These are phyloP conservation scores for Ceraclea dissimilis DNA, from an alignment of 2,888 invertebrate species.

Conservation along the genomic window DNA sequence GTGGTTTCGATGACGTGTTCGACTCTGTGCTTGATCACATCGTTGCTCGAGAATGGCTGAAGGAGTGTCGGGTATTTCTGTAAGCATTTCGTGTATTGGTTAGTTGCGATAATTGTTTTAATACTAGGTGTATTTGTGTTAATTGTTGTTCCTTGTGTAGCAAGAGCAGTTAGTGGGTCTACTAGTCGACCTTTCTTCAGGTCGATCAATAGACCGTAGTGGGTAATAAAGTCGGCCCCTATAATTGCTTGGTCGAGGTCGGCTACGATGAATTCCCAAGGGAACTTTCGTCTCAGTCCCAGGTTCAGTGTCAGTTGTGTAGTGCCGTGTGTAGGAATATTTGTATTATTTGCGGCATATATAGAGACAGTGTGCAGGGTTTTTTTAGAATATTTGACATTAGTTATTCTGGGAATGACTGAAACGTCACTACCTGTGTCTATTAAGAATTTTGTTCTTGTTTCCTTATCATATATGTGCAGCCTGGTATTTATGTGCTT, in stretches of 20 bases:
- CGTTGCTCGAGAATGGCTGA: background rate
- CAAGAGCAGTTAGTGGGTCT: background rate
- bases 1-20: background rate
- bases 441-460: background rate
- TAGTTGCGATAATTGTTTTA: background rate
- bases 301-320: background rate
- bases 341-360: background rate
- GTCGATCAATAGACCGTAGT: background rate
- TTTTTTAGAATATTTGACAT: background rate
- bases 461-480: background rate
- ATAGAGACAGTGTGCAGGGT: background rate
- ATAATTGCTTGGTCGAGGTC: background rate
- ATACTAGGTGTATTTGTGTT: background rate
- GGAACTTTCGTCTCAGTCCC: conserved; percentile 1
- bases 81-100: background rate
- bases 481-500: background rate
- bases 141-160: background rate
- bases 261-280: conserved; percentile 1
- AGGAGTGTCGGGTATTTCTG: background rate
- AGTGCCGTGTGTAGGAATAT: background rate
- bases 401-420: background rate
- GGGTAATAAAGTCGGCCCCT: background rate
- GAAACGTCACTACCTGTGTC: background rate
- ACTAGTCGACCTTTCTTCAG: background rate
- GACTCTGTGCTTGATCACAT: background rate